Base-by-base conservation (phyloP, 2,113 vertebrate genomes). In the Chloebia gouldiae region DNA sequence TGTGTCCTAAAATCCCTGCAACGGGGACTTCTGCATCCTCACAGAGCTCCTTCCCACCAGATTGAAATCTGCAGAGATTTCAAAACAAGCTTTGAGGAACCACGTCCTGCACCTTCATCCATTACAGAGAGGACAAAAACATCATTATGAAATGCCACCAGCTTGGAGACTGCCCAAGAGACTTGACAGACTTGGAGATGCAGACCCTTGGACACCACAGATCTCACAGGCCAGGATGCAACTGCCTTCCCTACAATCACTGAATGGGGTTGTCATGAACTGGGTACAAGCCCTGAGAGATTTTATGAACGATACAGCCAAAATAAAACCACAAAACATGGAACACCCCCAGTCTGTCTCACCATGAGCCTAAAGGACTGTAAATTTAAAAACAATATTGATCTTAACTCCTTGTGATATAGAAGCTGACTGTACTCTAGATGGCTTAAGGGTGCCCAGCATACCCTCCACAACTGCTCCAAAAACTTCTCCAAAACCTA, bases 101-200 rank as follows among this genome's bases (percentile, higher is more conserved):
- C 45, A 54, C 0, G 0, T 72, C 81, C 64, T 0, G 39, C 0
- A 0, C 33, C 50, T 83, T 73, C 17, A 4, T 39, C 87, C n/a
- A 5, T 21, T 19, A 53, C 6, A 84, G 73, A 71, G 37, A 57
- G 22, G 18, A 64, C 37, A 69, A 71, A 84, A 83, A 11, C 7
- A 16, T 35, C 64, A 69, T 50, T 63, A 70, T 70, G 42, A 56
- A 42, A 70, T 77, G 42, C n/a, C 60, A 63, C 18, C 56, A 69
- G 40, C 40, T 37, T 77, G 71, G 79, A 83, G 31, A 28, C 22
- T 28, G 27, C 28, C 56, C 31, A 56, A 56, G 28, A 63, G 28
- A 31, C 19, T 22, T 42, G 39, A 63, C 7, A 9, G 39, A 42
- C 39, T 63, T 42, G 39, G 61, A 42, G 56, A 83, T 31, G 31